phyloP scores from a whole-genome alignment of 2,888 invertebrate species.

The Ditula angustiorana region DNA sequence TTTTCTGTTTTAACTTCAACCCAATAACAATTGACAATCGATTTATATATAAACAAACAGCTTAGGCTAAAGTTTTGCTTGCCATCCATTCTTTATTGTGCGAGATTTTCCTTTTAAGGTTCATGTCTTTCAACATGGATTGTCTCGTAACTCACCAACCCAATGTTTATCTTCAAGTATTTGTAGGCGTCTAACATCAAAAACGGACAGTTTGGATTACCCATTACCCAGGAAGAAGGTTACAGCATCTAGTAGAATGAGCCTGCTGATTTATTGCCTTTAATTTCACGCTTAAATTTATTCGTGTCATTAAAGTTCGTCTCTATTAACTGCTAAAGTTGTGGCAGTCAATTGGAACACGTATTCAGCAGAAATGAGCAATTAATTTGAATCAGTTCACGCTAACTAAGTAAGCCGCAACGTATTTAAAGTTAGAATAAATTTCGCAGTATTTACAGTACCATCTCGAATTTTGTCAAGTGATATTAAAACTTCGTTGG shows the following conservation, averaged over 20 bases:
- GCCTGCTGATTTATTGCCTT: background rate
- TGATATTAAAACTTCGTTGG: no score
- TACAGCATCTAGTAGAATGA: background rate
- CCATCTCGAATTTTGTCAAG: background rate
- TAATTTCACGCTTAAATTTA: slow-evolving; percentile 1
- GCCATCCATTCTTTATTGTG: no score
- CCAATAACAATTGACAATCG: no score
- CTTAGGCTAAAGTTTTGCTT: no score
- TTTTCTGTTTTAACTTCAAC: no score
- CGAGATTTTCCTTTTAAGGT: no score
- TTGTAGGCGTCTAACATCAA: no score
- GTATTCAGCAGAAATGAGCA: slow-evolving; percentile 24
- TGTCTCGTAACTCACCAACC: no score
- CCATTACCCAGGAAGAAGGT: background rate
- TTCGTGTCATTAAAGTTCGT: slow-evolving; percentile 53
- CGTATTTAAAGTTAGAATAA: slow-evolving; percentile 2
- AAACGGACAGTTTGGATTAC: background rate
- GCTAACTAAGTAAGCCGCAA: slow-evolving; percentile 25
- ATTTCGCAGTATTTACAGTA: background rate
- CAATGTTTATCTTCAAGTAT: no score
- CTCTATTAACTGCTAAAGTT: background rate
- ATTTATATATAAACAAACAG: no score
- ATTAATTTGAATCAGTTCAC: slow-evolving; percentile 23
- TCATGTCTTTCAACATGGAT: no score
- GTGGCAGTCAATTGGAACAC: slow-evolving; percentile 11